phyloP scores from a whole-genome alignment of 2,888 invertebrate genomes.

The Lissocephala sabroskyi region DNA sequence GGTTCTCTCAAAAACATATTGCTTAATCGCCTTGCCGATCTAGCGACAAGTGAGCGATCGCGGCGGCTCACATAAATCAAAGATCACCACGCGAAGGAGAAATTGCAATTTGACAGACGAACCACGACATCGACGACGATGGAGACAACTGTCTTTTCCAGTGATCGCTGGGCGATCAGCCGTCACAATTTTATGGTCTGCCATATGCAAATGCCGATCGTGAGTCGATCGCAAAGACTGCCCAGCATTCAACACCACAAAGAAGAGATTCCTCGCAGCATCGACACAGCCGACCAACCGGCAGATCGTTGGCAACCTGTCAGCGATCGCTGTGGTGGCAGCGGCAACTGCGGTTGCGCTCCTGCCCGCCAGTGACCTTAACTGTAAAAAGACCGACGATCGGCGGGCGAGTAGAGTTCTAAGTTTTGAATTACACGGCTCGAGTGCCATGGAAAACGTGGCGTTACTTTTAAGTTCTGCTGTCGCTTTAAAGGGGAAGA shows the following conservation, averaged over 20 bases:
- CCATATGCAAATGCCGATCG: constrained; percentile 60
- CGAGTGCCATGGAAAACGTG: constrained; percentile 35
- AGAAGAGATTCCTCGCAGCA: too few relatives aligned
- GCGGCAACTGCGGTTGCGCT: constrained; percentile 33
- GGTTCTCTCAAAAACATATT: constrained; percentile 41
- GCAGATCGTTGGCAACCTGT: constrained; percentile 49
- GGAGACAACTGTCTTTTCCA: constrained; percentile 52
- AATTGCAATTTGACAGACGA: constrained; percentile 19
- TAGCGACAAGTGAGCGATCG: constrained; percentile 54
- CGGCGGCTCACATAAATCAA: constrained; percentile 51
- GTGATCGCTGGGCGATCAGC: constrained; percentile 28
- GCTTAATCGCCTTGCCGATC: constrained; percentile 49
- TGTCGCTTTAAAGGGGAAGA: too few relatives aligned
- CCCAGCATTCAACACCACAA: constrained; percentile 47
- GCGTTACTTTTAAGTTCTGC: constrained; percentile 49
- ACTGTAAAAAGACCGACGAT: constrained; percentile 47
- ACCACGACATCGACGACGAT: constrained; percentile 22
- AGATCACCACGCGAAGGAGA: constrained; percentile 16
- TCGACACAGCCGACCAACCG: not conserved
- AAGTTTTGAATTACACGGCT: constrained; percentile 52
- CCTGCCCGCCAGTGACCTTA: constrained; percentile 54
- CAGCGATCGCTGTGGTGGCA: constrained; percentile 40
- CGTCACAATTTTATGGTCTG: constrained; percentile 36
- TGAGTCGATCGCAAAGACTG: constrained; percentile 11
- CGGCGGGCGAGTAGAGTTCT: constrained; percentile 29